phyloP scores from a whole-genome alignment of 2,888 invertebrate genomes.

The Gonocerus acuteangulatus region DNA sequence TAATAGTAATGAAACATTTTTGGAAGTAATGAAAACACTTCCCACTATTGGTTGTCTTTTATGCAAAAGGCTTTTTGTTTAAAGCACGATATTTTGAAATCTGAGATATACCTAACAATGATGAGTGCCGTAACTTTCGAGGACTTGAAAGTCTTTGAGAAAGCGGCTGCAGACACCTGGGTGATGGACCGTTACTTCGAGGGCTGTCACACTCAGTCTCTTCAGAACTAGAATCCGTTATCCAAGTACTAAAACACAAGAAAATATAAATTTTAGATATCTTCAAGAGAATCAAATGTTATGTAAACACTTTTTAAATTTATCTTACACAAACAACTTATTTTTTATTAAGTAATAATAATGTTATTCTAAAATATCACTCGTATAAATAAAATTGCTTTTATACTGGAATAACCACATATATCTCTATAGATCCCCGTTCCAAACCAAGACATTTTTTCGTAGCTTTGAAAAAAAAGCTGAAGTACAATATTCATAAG shows the following conservation, averaged over 20 bases:
- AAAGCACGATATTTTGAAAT: too few relatives aligned
- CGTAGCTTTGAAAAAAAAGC: too few relatives aligned
- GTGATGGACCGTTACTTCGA: not conserved
- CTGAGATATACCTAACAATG: slow-evolving; percentile 19
- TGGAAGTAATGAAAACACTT: too few relatives aligned
- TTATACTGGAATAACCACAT: too few relatives aligned
- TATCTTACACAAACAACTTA: not conserved
- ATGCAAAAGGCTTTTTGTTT: too few relatives aligned
- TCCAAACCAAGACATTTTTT: too few relatives aligned
- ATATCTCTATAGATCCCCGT: too few relatives aligned
- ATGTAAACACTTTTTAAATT: not conserved
- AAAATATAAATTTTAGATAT: too few relatives aligned
- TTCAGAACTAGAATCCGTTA: slow-evolving; percentile 33
- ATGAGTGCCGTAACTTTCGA: not conserved
- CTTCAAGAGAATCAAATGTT: not conserved
- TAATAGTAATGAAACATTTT: too few relatives aligned
- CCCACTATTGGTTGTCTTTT: too few relatives aligned
- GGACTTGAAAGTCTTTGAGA: slow-evolving; percentile 4
- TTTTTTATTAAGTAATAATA: not conserved
- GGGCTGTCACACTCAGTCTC: slow-evolving; percentile 35
- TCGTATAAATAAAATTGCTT: too few relatives aligned
- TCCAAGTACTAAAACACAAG: slow-evolving; percentile 21
- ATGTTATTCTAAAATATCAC: not conserved
- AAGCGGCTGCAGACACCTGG: not conserved
- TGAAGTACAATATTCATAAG: too few relatives aligned